Evolutionary conservation across 2,888 invertebrate genomes (phyloP).

Genomic region (Pseudococcus jackbeardsleyi): DNA sequence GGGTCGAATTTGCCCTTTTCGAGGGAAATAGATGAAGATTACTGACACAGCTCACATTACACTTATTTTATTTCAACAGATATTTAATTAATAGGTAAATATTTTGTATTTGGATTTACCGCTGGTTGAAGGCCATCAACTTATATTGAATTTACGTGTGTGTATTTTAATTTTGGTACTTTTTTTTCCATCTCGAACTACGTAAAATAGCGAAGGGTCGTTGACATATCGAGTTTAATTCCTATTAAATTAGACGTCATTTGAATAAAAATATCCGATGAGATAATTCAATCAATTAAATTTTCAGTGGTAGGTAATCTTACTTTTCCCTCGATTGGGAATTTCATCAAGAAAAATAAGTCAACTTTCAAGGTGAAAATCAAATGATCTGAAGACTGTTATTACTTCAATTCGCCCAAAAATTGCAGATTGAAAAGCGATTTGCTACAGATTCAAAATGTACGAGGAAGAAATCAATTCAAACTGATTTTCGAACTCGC

Average conservation of each 20-base stretch:
- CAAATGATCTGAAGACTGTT: background rate
- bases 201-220: background rate
- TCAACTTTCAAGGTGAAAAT: background rate
- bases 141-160: background rate
- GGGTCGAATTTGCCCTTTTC: background rate
- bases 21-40: background rate
- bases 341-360: background rate
- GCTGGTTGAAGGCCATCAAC: slow-evolving; percentile 14
- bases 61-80: background rate
- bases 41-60: background rate
- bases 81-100: slow-evolving; percentile 19
- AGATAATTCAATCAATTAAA: background rate
- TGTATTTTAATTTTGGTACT: slow-evolving; percentile 3
- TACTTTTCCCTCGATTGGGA: background rate
- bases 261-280: background rate
- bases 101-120: slow-evolving; percentile 35
- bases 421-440: background rate
- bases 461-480: background rate
- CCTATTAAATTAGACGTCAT: slow-evolving; percentile 5
- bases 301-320: background rate
- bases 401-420: background rate
- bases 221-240: background rate
- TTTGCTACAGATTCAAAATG: background rate
- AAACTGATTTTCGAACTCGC: background rate
- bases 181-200: background rate